These are phyloP conservation scores for Phalangium opilio DNA, from an alignment of 2,888 invertebrate species.

Conservation along the genomic window DNA sequence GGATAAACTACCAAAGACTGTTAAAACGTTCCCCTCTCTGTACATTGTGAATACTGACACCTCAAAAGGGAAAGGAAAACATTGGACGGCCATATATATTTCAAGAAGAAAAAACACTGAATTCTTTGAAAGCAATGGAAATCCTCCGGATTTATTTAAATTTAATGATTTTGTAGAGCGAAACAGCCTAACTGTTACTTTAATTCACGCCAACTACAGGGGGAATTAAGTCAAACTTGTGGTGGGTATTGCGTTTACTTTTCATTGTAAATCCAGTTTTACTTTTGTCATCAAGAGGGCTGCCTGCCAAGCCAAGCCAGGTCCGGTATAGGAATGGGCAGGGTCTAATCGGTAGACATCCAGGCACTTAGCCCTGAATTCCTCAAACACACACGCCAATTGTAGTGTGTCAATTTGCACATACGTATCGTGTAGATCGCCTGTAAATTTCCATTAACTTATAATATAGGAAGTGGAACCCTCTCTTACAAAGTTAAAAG, in stretches of 20 bases:
- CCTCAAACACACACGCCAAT: constrained; percentile 27
- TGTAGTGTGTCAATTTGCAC: constrained; percentile 23
- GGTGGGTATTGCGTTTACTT: too few relatives aligned
- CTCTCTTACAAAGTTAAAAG: too few relatives aligned
- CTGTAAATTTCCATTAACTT: too few relatives aligned
- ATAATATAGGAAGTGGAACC: too few relatives aligned
- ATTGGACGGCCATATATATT: constrained; percentile 10
- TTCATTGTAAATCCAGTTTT: constrained; percentile 22
- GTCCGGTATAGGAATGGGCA: constrained; percentile 21
- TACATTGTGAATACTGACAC: constrained; percentile 2
- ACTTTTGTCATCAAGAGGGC: constrained; percentile 22
- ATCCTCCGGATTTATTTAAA: constrained; percentile 5
- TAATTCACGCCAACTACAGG: too few relatives aligned
- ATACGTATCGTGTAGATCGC: constrained; percentile 9
- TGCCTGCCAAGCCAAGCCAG: constrained; percentile 26
- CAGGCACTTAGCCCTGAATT: constrained; percentile 22
- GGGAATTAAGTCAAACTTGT: too few relatives aligned
- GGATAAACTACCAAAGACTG: not conserved
- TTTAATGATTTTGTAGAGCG: too few relatives aligned
- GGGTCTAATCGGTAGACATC: constrained; percentile 23
- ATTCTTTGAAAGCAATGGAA: constrained; percentile 11
- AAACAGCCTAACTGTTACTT: too few relatives aligned
- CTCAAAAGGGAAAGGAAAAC: not conserved
- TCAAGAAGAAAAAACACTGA: not conserved
- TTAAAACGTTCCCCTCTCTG: not conserved